Evolutionary conservation across 1,140 invertebrate species (phyloP), one percentile per base, ranked within the genome.

Genomic region (Lepidotrigona ventralis): DNA sequence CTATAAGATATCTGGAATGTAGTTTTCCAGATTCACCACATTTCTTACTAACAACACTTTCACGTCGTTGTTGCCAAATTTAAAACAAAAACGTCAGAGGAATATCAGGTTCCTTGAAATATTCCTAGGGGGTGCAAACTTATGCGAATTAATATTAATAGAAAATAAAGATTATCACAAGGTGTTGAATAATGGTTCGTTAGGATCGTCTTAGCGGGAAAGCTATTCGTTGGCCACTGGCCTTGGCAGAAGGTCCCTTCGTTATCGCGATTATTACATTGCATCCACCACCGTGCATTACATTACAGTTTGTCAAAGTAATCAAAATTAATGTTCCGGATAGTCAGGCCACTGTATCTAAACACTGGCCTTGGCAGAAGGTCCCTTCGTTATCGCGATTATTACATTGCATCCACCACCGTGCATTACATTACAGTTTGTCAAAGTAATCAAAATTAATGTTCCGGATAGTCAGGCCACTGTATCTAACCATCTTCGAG

Each of bases 251-350:
- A 78, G 26, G 72, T 72, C 56, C 85, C 85, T 33, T 77, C 79
- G 74, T 87, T 68, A 87, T 69, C 66, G 51, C 73, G 73, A 69
- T 78, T 79, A 73, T 87, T 79, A 87, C 70, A 66, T 79, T 81
- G 79, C 82, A 80, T 79, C 73, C 71, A 84, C 73, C 71, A 84
- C 17, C 82, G 82, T 83, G 85, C 75, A 87, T 87, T 78, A 81
- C 73, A 81, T 81, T 63, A 72, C 73, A 74, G 85, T 88, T 81
- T 63, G 69, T 75, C 74, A 46, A 78, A 77, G 33, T 87, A 88
- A 88, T 88, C 87, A 87, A 87, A 88, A 88, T 88, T 88, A 88
- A 88, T 88, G 86, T 87, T 85, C 74, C 86, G 58, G 70, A 79
- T 56, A 71, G 63, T 87, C 53, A 9, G 29, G 53, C 85, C 14